phyloP scores from a whole-genome alignment of 2,888 invertebrate species.

The Enchytraeus crypticus region DNA sequence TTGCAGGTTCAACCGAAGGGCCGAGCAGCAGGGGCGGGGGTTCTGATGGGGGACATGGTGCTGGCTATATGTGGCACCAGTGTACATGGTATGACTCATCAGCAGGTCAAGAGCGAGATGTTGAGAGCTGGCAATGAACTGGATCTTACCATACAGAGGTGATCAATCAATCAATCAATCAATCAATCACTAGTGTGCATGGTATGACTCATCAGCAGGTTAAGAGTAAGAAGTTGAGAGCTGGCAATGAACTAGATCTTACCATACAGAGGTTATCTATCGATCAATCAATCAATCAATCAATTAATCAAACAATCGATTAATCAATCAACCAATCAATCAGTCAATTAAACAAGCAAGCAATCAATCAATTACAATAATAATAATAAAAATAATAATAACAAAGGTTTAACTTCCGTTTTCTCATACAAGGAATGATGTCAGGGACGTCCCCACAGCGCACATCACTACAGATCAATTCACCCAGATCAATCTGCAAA shows the following conservation, averaged over 20 bases:
- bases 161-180: neutral
- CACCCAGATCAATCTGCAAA: too few species aligned
- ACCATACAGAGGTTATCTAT: constrained; percentile 27
- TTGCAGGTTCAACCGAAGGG: constrained; percentile 21
- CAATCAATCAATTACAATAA: too few species aligned
- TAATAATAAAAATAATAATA: too few species aligned
- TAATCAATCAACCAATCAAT: too few species aligned
- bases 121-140: constrained; percentile 32
- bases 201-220: constrained; percentile 26
- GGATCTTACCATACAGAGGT: constrained; percentile 30
- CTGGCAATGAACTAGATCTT: constrained; percentile 32
- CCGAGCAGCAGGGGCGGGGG: constrained; percentile 17
- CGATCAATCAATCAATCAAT: neutral
- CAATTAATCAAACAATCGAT: too few species aligned
- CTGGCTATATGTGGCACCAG: constrained; percentile 25
- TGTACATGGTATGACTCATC: constrained; percentile 21
- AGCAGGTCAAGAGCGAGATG: constrained; percentile 31
- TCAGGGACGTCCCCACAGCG: too few species aligned
- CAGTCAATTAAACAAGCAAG: too few species aligned
- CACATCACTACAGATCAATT: too few species aligned
- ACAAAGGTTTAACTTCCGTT: too few species aligned
- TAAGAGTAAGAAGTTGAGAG: constrained; percentile 31
- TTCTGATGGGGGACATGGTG: constrained; percentile 26
- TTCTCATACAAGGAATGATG: too few species aligned
- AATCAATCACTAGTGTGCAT: constrained; percentile 8